These are phyloP conservation scores for Laothoe populi DNA, from an alignment of 2,888 invertebrate species.

Conservation along the genomic window DNA sequence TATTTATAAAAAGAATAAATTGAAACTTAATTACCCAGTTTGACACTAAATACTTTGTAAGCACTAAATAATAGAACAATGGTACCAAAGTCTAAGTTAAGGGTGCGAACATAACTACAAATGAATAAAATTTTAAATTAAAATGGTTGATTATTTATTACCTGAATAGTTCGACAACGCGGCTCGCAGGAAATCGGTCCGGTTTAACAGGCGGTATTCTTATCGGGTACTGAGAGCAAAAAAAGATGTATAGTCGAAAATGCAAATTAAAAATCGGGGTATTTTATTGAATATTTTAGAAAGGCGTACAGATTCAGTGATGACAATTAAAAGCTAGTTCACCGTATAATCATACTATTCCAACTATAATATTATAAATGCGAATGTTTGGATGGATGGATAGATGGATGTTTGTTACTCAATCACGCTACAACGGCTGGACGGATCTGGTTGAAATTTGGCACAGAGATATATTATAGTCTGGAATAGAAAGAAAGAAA, in stretches of 20 bases:
- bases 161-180: slow-evolving; percentile 40
- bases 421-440: too few species aligned
- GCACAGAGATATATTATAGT: too few species aligned
- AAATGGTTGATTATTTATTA: slow-evolving; percentile 39
- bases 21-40: background rate
- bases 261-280: background rate
- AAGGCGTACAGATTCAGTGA: too few species aligned
- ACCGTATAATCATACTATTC: too few species aligned
- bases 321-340: too few species aligned
- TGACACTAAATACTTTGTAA: background rate
- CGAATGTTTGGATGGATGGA: too few species aligned
- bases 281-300: too few species aligned
- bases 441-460: too few species aligned
- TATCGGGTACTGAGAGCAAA: slow-evolving; percentile 48
- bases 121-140: slow-evolving; percentile 24
- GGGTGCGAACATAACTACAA: slow-evolving; percentile 15
- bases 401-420: too few species aligned
- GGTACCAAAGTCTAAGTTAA: background rate
- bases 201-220: slow-evolving; percentile 50
- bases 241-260: slow-evolving; percentile 31
- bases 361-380: too few species aligned
- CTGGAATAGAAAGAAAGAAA: too few species aligned
- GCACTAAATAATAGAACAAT: background rate
- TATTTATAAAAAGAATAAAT: too few species aligned
- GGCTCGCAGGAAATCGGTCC: slow-evolving; percentile 59